Evolutionary conservation across 2,797 vertebrate species (phyloP).

Genomic region (Phataginus tricuspis): DNA sequence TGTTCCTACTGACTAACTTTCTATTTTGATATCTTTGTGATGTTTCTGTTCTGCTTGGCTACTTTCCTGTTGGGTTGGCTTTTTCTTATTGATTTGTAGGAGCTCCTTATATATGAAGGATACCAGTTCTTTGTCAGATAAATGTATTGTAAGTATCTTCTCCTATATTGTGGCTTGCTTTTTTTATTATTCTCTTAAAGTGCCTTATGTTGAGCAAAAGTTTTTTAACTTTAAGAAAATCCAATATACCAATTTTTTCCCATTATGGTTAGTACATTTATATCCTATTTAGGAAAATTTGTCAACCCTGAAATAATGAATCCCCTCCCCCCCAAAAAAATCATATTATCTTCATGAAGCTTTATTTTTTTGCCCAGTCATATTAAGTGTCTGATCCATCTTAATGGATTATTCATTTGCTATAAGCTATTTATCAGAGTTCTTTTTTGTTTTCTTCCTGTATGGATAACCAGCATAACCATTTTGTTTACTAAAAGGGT

Average conservation of each 20-base stretch:
- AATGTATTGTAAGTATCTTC: background rate
- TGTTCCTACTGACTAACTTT: background rate
- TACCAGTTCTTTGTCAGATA: background rate
- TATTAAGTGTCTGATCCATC: background rate
- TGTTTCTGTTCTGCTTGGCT: background rate
- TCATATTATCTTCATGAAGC: background rate
- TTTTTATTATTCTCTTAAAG: background rate
- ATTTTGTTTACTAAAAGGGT: background rate
- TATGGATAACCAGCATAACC: background rate
- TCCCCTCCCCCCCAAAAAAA: too few relatives aligned
- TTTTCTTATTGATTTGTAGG: background rate
- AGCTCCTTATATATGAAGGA: background rate
- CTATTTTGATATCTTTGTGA: background rate
- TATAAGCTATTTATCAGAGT: background rate
- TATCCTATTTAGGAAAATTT: constrained; percentile 6
- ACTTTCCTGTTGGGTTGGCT: background rate
- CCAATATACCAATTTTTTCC: background rate
- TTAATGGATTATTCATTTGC: background rate
- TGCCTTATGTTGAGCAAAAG: background rate
- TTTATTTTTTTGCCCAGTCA: background rate
- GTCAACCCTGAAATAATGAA: background rate
- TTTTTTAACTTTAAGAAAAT: background rate
- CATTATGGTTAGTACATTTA: background rate
- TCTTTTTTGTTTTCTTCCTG: background rate
- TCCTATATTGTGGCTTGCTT: background rate